Evolutionary conservation across 2,797 vertebrate genomes (phyloP).

Genomic region (Spinus olivaceus): DNA sequence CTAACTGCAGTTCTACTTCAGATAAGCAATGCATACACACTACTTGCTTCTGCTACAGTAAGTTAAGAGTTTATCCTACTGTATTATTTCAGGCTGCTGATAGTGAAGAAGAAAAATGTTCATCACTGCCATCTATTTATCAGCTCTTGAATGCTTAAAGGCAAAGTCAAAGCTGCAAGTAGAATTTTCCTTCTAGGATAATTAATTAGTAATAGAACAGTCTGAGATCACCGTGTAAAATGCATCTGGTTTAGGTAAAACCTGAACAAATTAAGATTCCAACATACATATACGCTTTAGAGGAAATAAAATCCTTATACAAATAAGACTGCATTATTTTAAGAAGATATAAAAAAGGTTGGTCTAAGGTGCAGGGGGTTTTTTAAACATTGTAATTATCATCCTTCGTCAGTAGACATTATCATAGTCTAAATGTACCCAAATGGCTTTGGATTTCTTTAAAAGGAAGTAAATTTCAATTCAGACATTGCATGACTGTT

Average conservation of each 20-base stretch:
- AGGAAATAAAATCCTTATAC: neutral
- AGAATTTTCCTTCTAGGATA: neutral
- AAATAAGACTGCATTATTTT: neutral
- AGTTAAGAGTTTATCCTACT: neutral
- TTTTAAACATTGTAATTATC: neutral
- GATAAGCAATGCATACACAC: neutral
- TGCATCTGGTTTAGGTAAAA: neutral
- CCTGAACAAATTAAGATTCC: neutral
- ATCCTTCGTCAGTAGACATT: neutral
- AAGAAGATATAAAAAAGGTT: neutral
- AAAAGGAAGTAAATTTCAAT: neutral
- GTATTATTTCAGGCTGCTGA: neutral
- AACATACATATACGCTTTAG: neutral
- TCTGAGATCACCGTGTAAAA: neutral
- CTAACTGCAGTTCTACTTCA: neutral
- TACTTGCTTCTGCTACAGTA: neutral
- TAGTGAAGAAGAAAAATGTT: neutral
- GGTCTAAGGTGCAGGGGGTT: rapidly evolving
- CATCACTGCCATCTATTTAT: neutral
- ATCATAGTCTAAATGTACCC: neutral
- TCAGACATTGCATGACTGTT: neutral
- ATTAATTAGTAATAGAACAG: neutral
- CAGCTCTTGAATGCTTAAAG: neutral
- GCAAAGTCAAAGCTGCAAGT: neutral
- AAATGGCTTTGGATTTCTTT: neutral